A percentile compares a stretch with the other conserved stretches of the same genome.
These are phyloP conservation scores for Musca domestica DNA, from an alignment of 1,140 invertebrate species.

Conservation along the genomic window DNA sequence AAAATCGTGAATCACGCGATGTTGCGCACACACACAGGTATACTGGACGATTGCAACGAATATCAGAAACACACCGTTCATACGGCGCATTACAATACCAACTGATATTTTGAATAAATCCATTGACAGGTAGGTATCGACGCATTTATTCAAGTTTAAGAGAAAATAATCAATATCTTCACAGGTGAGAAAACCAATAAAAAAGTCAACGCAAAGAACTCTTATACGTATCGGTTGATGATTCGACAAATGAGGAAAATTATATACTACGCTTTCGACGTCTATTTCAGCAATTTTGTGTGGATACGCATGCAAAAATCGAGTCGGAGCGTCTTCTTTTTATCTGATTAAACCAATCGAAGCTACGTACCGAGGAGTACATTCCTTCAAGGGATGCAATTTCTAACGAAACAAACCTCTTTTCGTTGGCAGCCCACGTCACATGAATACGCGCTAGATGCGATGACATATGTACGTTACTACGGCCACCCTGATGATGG, in stretches of 20 bases:
- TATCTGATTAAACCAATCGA: conserved; percentile 53
- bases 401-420: conserved; percentile 53
- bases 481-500: conserved; percentile 9
- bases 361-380: conserved; percentile 56
- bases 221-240: conserved; percentile 52
- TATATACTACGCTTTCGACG: conserved; percentile 43
- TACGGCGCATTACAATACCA: conserved; percentile 56
- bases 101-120: conserved; percentile 1
- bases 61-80: conserved; percentile 49
- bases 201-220: conserved; percentile 30
- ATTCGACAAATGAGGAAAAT: conserved; percentile 49
- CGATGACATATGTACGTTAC: conserved; percentile 56
- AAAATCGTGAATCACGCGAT: no score
- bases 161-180: neutral
- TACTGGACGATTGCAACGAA: neutral
- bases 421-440: conserved; percentile 50
- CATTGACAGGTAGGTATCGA: conserved; percentile 11
- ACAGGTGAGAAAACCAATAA: conserved; percentile 37
- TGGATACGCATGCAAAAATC: conserved; percentile 32
- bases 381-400: conserved; percentile 39
- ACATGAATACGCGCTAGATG: conserved; percentile 57
- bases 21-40: no score
- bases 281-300: conserved; percentile 32
- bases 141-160: neutral
- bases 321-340: neutral